Evolutionary conservation across 2,888 invertebrate genomes (phyloP).

Genomic region (Stictocephala bisonia): DNA sequence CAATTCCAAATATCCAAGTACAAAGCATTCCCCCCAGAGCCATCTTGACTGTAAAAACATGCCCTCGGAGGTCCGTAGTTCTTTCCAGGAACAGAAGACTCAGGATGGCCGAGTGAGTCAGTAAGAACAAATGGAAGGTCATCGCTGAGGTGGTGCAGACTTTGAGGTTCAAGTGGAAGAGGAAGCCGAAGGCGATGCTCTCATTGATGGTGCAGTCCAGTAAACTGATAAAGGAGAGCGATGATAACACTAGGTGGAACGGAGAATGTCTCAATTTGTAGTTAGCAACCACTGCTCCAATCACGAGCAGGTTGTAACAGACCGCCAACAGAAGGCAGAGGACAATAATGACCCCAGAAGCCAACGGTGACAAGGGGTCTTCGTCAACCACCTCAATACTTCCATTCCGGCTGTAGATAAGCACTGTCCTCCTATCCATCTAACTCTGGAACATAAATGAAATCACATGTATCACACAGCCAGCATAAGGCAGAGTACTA

Average conservation of each 20-base stretch:
- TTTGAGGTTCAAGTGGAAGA: not conserved
- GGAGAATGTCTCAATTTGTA: not conserved
- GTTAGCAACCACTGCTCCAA: not conserved
- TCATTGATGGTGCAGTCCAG: conserved; percentile 16
- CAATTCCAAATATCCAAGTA: not conserved
- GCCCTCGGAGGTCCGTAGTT: not conserved
- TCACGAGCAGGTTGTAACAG: conserved; percentile 16
- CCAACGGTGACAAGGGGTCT: not conserved
- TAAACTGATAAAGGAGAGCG: not conserved
- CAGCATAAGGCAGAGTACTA: conserved; percentile 8
- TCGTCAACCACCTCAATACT: not conserved
- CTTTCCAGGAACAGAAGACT: conserved; percentile 12
- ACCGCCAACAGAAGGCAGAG: conserved; percentile 9
- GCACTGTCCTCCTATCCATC: conserved; percentile 6
- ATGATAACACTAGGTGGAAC: not conserved
- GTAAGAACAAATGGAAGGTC: conserved; percentile 11
- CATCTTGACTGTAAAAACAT: not conserved
- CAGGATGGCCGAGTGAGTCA: conserved; percentile 2
- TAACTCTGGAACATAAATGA: no score
- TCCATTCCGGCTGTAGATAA: not conserved
- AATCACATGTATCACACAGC: conserved; percentile 13
- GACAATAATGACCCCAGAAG: conserved; percentile 11
- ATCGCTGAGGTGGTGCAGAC: not conserved
- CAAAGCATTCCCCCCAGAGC: not conserved
- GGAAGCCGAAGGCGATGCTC: conserved; percentile 13